Evolutionary conservation across 2,113 vertebrate genomes (phyloP).

Genomic region (Narcine bancroftii): DNA sequence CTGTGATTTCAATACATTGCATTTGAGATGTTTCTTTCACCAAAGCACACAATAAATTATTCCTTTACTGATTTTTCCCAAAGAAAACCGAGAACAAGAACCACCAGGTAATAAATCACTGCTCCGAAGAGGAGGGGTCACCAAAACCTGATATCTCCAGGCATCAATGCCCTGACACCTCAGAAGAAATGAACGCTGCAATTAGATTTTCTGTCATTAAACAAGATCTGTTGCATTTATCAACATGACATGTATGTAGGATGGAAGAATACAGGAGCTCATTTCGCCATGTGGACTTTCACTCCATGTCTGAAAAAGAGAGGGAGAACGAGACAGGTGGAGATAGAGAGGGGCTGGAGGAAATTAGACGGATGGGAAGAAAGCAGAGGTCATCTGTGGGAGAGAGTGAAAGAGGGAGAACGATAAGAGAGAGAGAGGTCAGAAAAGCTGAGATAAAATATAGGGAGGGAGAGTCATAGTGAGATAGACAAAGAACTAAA

Average conservation of each 20-base stretch:
- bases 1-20: background rate
- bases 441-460: too few species aligned
- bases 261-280: background rate
- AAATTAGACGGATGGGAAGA: slow-evolving; percentile 28
- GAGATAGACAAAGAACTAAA: background rate
- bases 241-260: background rate
- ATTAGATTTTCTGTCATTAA: slow-evolving; percentile 5
- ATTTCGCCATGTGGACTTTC: background rate
- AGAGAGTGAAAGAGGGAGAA: background rate
- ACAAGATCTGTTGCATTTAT: slow-evolving; percentile 4
- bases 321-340: background rate
- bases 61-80: background rate
- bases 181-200: background rate
- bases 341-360: slow-evolving; percentile 39
- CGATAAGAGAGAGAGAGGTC: background rate
- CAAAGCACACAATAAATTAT: background rate
- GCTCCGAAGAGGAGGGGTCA: background rate
- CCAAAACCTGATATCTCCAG: background rate
- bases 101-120: background rate
- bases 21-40: background rate
- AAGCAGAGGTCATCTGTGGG: background rate
- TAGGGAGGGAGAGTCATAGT: too few species aligned
- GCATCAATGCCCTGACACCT: background rate
- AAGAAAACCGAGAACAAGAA: background rate
- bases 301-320: background rate